phyloP scores from a whole-genome alignment of 1,140 invertebrate genomes.

The Brachionus paranguensis region DNA sequence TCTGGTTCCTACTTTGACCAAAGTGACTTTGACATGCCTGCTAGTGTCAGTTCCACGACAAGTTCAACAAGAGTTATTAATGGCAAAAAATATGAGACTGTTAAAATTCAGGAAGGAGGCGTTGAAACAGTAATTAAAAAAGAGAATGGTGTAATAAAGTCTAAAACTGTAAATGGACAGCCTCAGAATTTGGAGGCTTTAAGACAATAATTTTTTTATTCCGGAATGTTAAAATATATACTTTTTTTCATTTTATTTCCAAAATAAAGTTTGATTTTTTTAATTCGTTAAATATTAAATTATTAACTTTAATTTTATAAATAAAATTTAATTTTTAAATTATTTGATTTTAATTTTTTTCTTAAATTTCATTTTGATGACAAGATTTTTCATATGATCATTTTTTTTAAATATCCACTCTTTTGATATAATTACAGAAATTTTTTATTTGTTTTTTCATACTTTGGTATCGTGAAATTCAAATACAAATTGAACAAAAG shows the following conservation, averaged over 20 bases:
- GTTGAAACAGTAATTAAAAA: slow-evolving; percentile 11
- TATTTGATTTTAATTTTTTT: too few species aligned
- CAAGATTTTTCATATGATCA: too few species aligned
- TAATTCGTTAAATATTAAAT: background rate
- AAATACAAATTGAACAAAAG: too few species aligned
- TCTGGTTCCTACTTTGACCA: background rate
- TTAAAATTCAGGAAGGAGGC: background rate
- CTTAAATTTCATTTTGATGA: too few species aligned
- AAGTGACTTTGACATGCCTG: background rate
- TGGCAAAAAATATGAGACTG: background rate
- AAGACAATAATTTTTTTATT: background rate
- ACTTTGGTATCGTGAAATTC: too few species aligned
- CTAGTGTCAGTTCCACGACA: background rate
- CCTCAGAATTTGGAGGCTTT: slow-evolving; percentile 8
- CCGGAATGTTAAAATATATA: background rate
- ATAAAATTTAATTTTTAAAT: too few species aligned
- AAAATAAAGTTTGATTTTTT: background rate
- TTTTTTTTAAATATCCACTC: too few species aligned
- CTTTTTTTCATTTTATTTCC: background rate
- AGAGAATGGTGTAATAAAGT: background rate
- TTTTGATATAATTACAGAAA: too few species aligned
- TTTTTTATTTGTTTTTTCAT: too few species aligned
- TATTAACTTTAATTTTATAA: too few species aligned
- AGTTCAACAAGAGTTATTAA: background rate
- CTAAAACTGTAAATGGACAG: background rate